Conservation (phyloP, 1,140 invertebrate species). For the Sitobion miscanthi region DNA sequence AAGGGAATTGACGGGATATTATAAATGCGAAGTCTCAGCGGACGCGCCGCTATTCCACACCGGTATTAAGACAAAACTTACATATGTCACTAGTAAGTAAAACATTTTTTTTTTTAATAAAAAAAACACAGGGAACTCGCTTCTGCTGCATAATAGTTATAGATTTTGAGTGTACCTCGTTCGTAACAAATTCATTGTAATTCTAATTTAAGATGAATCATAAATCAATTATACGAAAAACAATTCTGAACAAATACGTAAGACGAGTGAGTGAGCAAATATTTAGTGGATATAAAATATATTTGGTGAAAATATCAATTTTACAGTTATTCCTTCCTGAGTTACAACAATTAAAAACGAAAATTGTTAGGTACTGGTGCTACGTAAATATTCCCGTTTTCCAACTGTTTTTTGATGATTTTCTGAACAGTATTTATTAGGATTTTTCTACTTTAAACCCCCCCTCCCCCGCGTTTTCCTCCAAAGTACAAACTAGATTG, state of each 20-base stretch:
- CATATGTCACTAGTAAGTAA: slow-evolving; percentile 53
- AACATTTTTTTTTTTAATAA: neutral
- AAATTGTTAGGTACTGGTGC: neutral
- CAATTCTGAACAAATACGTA: neutral
- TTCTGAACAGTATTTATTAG: neutral
- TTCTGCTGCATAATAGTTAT: neutral
- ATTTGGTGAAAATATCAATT: neutral
- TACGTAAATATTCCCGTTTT: neutral
- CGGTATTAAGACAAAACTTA: slow-evolving; percentile 62
- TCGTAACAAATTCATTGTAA: neutral
- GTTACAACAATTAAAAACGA: neutral
- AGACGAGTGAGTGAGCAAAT: neutral
- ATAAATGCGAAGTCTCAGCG: slow-evolving; percentile 83
- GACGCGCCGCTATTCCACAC: slow-evolving; percentile 86
- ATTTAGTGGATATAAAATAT: neutral
- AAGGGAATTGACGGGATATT: slow-evolving; percentile 68
- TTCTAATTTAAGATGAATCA: neutral
- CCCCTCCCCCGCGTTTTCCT: too few species aligned
- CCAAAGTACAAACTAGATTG: neutral
- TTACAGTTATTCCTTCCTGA: neutral
- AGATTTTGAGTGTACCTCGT: neutral
- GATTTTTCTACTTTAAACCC: too few species aligned
- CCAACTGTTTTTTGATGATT: neutral
- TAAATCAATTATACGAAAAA: neutral
- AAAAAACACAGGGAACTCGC: neutral